Evolutionary conservation across 2,888 invertebrate species (phyloP), one percentile per base, ranked within the genome.

Genomic region (Stenurella melanura): DNA sequence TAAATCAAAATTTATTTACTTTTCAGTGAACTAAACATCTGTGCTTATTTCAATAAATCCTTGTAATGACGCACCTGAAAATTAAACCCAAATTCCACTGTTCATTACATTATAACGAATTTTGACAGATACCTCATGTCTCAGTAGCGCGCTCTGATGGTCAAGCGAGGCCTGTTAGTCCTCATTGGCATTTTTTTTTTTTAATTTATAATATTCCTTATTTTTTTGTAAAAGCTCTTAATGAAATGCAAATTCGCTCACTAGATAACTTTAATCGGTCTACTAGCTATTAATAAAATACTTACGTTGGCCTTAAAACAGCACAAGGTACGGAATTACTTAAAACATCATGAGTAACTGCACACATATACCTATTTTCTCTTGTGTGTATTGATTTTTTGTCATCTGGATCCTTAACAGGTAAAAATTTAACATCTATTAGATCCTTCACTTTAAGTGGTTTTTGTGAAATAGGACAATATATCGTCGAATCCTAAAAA

Each of bases 341-440:
- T 50, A 99, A 91, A 78, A 98, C 94, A 89, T 99, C 99, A 89
- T 97, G 96, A 0, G 99, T 99, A 0, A 99, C 95, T 0, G 99
- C 97, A 89, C 99, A 99, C 95, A 98, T 98, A 88, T 98, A 99
- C 83, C 99, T 93, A 81, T 96, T 96, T 88, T 96, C 94, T 89
- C 96, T 97, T 0, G 95, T 93, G 82, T 98, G 97, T 38, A 98
- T 90, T 1, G 97, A 95, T 83, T 95, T 95, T 83, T 95, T 96
- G 82, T 95, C 95, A 87, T 96, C 95, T 0, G 96, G 95, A 89
- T 97, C 97, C 78, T 95, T 96, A 0, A 98, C 95, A 77, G 94
- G 91, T 0, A 97, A 98, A 91, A 99, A 99, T 87, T 97, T 96
- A 0, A 99, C 95, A 83, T 96, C 93, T 83, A 98, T 95, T 50